Conservation (phyloP, 2,797 vertebrate genomes). For the Ctenosaura bakeri region DNA sequence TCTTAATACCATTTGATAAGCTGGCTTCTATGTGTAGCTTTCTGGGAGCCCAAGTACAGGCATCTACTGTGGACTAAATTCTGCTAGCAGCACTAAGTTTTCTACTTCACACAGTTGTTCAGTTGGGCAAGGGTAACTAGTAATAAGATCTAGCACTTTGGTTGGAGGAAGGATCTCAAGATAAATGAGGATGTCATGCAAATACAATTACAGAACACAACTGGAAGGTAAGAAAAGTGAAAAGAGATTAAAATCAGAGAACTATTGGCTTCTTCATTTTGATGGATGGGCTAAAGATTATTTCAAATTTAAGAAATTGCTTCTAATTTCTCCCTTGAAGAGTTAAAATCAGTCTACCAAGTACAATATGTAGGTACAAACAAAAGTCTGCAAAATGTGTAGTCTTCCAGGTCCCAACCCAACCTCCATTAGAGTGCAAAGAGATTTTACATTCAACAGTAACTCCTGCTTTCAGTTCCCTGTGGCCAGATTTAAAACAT, state of each 20-base stretch:
- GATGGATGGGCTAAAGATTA: not conserved
- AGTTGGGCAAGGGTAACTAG: not conserved
- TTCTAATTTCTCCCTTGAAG: not conserved
- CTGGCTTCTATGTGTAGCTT: not conserved
- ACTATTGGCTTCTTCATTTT: not conserved
- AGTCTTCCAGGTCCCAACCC: not conserved
- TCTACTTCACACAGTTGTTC: not conserved
- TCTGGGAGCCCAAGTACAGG: not conserved
- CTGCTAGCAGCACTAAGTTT: not conserved
- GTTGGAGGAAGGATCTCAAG: not conserved
- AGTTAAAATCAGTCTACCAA: not conserved
- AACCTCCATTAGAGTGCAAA: not conserved
- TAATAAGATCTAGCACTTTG: not conserved
- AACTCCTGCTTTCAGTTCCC: not conserved
- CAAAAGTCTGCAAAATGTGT: not conserved
- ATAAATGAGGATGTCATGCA: not conserved
- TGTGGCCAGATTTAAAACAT: not conserved
- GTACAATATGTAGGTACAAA: not conserved
- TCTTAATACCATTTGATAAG: not conserved
- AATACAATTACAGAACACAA: not conserved
- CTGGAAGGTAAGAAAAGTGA: not conserved
- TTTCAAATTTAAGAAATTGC: slow-evolving; percentile 9
- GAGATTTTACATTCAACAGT: not conserved
- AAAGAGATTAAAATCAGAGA: not conserved
- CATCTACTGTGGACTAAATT: not conserved